Conservation (phyloP, 2,113 vertebrate genomes). For the Noctilio leporinus region DNA sequence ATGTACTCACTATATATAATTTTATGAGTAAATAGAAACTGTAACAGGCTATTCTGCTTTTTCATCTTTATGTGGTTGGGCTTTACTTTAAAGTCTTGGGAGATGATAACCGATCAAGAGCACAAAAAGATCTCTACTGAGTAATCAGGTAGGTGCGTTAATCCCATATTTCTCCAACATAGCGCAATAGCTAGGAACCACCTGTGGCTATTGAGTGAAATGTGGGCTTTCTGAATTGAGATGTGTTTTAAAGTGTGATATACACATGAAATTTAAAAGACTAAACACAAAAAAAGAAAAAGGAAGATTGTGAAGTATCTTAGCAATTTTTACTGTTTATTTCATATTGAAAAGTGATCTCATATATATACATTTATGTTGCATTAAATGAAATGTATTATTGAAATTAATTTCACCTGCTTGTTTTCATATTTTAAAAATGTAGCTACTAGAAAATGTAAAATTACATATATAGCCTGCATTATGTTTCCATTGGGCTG, state of each 20-base stretch:
- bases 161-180: background rate
- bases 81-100: background rate
- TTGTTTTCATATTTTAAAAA: slow-evolving; percentile 2
- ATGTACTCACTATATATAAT: background rate
- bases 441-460: background rate
- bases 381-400: background rate
- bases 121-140: background rate
- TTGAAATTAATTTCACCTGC: background rate
- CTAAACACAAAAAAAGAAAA: background rate
- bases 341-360: background rate
- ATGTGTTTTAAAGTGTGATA: background rate
- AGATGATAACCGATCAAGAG: background rate
- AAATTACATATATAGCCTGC: background rate
- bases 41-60: background rate
- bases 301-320: background rate
- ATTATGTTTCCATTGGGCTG: background rate
- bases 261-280: background rate
- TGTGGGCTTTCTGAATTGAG: background rate
- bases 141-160: background rate
- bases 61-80: background rate
- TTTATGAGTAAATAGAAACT: background rate
- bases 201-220: background rate
- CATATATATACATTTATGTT: background rate
- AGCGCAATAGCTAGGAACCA: background rate
- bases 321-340: background rate